Evolutionary conservation across 2,888 invertebrate genomes (phyloP).

Genomic region (Amphipyra berbera): DNA sequence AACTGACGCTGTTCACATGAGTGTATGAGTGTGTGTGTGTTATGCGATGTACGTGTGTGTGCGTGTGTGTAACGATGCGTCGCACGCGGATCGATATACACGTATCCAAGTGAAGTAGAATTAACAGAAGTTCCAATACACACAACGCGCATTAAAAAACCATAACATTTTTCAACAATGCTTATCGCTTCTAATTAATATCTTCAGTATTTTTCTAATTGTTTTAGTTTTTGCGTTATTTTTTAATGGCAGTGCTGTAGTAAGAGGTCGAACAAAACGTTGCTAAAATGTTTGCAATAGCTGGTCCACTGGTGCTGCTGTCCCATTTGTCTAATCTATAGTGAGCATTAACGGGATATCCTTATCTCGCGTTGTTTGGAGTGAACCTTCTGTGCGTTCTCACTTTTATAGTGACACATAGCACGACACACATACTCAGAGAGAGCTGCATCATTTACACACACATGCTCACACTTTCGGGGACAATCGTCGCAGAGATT

Average conservation of each 20-base stretch:
- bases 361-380: neutral
- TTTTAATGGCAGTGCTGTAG: no score
- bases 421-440: neutral
- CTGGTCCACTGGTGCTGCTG: no score
- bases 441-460: neutral
- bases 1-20: slow-evolving; percentile 10
- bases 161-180: no score
- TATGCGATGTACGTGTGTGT: neutral
- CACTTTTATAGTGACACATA: neutral
- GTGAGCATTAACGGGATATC: no score
- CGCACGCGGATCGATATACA: slow-evolving; percentile 41
- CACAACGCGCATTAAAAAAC: no score
- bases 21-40: slow-evolving; percentile 5
- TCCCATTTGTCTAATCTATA: no score
- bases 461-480: neutral
- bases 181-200: no score
- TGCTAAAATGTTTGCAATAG: neutral
- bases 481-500: slow-evolving; percentile 18
- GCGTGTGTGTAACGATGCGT: slow-evolving; percentile 23
- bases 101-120: no score
- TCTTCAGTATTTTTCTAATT: no score
- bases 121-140: no score
- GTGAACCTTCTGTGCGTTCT: neutral
- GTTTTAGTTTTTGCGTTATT: no score
- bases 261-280: no score